Percentiles rank a stretch among this genome's conserved stretches.
Evolutionary conservation across 1,140 invertebrate genomes (phyloP).

Genomic region (Temnothorax longispinosus): DNA sequence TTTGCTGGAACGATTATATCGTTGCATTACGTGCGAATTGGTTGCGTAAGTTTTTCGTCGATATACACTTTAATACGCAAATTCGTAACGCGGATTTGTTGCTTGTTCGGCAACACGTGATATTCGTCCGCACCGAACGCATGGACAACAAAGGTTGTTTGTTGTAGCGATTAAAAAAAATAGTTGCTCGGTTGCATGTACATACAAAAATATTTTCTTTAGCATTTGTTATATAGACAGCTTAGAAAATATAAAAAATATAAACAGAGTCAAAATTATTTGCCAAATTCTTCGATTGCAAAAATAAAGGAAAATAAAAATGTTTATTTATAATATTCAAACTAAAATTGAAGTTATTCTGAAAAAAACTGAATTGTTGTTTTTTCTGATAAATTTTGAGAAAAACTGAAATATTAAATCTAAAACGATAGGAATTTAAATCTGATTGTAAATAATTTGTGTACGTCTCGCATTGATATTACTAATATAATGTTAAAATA

Average conservation of each 20-base stretch:
- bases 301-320: constrained; percentile 12
- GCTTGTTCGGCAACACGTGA: background rate
- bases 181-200: background rate
- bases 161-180: constrained; percentile 29
- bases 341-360: background rate
- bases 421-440: background rate
- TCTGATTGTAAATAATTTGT: background rate
- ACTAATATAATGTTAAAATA: background rate
- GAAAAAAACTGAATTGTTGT: background rate
- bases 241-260: background rate
- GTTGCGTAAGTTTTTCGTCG: constrained; percentile 14
- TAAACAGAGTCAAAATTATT: background rate
- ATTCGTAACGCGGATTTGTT: constrained; percentile 19
- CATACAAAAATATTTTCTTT: background rate
- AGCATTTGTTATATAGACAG: background rate
- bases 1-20: constrained; percentile 39
- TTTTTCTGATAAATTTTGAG: background rate
- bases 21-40: constrained; percentile 32
- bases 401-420: background rate
- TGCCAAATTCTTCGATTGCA: background rate
- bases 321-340: constrained; percentile 3
- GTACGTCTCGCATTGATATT: background rate
- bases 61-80: constrained; percentile 30
- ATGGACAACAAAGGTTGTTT: background rate
- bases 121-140: background rate